Evolutionary conservation across 2,113 vertebrate species (phyloP), one percentile per base, ranked within the genome.

Genomic region (Lynx canadensis): DNA sequence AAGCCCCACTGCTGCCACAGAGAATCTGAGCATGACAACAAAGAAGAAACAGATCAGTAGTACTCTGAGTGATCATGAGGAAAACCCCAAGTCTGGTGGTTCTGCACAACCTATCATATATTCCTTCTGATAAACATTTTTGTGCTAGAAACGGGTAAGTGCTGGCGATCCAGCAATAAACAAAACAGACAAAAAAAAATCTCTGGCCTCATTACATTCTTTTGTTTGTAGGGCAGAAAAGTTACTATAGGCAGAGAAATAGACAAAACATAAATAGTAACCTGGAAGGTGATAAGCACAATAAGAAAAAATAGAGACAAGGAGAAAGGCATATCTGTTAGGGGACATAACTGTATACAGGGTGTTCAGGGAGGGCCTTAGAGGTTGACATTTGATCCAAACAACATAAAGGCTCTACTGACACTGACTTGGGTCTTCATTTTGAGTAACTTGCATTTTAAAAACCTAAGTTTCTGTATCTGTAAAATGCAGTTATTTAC

Each of bases 401-500:
- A 95, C 10, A 38, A 48, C 25, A 50, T 10, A 45, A 74, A 91
- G 36, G 63, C 3, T 74, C 27, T 25, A 57, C 45, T 66, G 55
- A 83, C 69, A 78, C 1, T 15, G 41, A 69, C 66, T 94, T 33
- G 19, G 45, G 36, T 79, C 57, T 52, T 92, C 45, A 23, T 65
- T 94, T 63, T n/a, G 18, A 93, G 57, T 45, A 36, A 27, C 16
- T 74, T 41, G 87, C 15, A 82, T 60, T 90, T 38, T 38, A 71
- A 73, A 84, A 87, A 73, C 16, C 41, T 36, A 33, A 52, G 55
- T 80, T 84, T 69, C 29, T 55, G 3, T 74, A 48, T 57, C 25
- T 41, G 27, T 66, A 83, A 95, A 95, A 92, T n/a, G 36, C 31
- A 87, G 36, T 78, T 90, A 63, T 50, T 86, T 65, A 91, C 15